These are phyloP conservation scores for Pomatostomus ruficeps DNA, from an alignment of 2,113 vertebrate species.

Conservation along the genomic window DNA sequence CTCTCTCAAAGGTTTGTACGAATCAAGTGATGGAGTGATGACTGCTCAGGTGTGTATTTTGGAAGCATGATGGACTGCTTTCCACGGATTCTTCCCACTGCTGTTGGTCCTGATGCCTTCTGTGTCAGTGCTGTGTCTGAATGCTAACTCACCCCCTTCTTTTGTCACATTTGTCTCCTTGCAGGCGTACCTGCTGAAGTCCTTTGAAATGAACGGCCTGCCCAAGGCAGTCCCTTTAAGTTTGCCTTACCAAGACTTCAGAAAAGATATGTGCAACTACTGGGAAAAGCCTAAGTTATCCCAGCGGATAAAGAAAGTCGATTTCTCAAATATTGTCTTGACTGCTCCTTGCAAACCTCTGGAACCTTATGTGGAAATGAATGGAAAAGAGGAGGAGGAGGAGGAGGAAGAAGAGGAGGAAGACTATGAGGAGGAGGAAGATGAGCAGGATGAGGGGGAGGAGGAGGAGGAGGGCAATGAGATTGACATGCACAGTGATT, in stretches of 20 bases:
- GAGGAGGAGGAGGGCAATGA: slow-evolving; percentile 71
- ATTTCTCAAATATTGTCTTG: slow-evolving; percentile 87
- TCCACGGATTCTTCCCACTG: not conserved
- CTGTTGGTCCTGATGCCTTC: not conserved
- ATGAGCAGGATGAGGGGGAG: slow-evolving; percentile 73
- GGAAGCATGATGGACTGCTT: not conserved
- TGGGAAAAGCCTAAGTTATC: slow-evolving; percentile 80
- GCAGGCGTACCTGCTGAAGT: slow-evolving; percentile 75
- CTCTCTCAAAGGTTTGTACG: not conserved
- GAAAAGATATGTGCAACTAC: slow-evolving; percentile 79
- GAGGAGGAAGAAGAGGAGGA: slow-evolving; percentile 43
- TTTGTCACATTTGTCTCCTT: slow-evolving; percentile 54
- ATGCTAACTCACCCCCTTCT: not conserved
- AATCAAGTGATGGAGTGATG: not conserved
- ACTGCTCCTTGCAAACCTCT: slow-evolving; percentile 71
- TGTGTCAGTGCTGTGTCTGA: not conserved
- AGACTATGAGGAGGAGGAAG: slow-evolving; percentile 32
- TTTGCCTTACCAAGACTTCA: slow-evolving; percentile 87
- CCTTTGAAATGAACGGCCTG: slow-evolving; percentile 75
- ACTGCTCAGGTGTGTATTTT: not conserved
- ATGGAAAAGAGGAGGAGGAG: slow-evolving; percentile 54
- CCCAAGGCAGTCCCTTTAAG: slow-evolving; percentile 78
- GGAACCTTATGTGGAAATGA: slow-evolving; percentile 62
- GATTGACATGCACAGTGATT: slow-evolving; percentile 80
- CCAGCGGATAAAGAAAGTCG: slow-evolving; percentile 83